Evolutionary conservation across 2,797 vertebrate species (phyloP), one percentile per base, ranked within the genome.

Genomic region (Leontopithecus rosalia): DNA sequence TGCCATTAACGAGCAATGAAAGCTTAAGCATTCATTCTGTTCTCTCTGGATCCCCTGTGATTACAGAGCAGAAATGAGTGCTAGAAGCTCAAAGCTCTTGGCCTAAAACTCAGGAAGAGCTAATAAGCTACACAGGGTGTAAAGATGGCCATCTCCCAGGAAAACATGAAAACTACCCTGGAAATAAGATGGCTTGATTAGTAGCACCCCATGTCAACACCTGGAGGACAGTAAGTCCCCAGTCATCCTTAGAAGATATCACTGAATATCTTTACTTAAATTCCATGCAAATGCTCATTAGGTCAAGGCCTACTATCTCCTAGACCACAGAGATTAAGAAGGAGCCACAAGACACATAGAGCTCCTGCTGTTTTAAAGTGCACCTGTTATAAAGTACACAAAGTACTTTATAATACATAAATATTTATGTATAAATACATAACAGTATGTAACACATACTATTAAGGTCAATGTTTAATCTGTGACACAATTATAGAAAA

Each of bases 21-120:
- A 75, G 39, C 22, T 15, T 83, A 52, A 70, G 70, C 33, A 46
- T 50, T 84, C 19, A 77, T 46, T 86, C 64, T 88, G 33, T 72
- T 86, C 79, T 43, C 55, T 70, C 84, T 88, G 61, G 48, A 19
- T 64, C 93, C n/a, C 20, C 61, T 70, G 75, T 17, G 48, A 28
- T 55, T 28, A 93, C 61, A 82, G 2, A 24, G 48, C 4, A 36
- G 24, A 92, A 94, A 41, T 46, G 83, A 36, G 2, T 58, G 30
- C 70, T 81, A 94, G 83, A 5, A 30, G 8, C 30, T 57, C 75
- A 91, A 57, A 93, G 58, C 12, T 77, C 57, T 90, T 80, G 13
- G 57, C 26, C 41, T 94, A 87, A 82, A 86, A 96, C 76, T 84
- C n/a, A 90, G 39, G 24, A 93, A 96, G 52, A 83, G 88, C 19